A percentile compares a stretch with the other conserved stretches of the same genome.
Conservation (phyloP, 35 echinoderm and acorn worm species). For the Heliocidaris tuberculata region DNA sequence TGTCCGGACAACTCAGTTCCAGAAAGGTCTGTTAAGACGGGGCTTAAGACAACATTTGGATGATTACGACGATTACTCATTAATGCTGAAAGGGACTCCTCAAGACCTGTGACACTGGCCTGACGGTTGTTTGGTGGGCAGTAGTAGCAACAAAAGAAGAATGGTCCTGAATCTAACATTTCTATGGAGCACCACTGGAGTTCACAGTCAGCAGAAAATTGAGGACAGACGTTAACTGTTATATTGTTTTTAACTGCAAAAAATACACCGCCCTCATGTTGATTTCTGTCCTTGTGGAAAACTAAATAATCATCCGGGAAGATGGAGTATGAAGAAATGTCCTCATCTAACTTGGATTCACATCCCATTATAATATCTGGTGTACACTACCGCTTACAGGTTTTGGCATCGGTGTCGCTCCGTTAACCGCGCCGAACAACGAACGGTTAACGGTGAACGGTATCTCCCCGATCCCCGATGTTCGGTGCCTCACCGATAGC, state of each 20-base stretch:
- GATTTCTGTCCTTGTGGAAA: slow-evolving; percentile 56
- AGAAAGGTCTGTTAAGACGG: no score
- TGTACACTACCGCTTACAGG: no score
- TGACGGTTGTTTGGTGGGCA: slow-evolving; percentile 22
- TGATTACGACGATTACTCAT: slow-evolving; percentile 43
- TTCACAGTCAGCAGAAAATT: slow-evolving; percentile 52
- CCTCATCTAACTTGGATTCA: slow-evolving; percentile 46
- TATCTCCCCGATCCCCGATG: no score
- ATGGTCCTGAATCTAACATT: slow-evolving; percentile 28
- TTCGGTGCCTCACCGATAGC: no score
- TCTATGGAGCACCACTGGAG: slow-evolving; percentile 32
- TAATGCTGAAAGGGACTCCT: neutral
- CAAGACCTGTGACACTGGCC: neutral
- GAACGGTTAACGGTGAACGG: no score
- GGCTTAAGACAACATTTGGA: slow-evolving; percentile 54
- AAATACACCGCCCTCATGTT: slow-evolving; percentile 60
- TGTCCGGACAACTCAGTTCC: no score
- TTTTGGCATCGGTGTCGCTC: no score
- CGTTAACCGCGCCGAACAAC: no score
- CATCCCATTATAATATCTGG: slow-evolving; percentile 51
- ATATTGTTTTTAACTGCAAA: slow-evolving; percentile 52
- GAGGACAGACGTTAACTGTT: neutral
- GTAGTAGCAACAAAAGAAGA: slow-evolving; percentile 42
- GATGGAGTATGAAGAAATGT: slow-evolving; percentile 37
- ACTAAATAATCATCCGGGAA: slow-evolving; percentile 53